Base-by-base conservation (phyloP, 2,888 invertebrate genomes). In the Danaus chrysippus region DNA sequence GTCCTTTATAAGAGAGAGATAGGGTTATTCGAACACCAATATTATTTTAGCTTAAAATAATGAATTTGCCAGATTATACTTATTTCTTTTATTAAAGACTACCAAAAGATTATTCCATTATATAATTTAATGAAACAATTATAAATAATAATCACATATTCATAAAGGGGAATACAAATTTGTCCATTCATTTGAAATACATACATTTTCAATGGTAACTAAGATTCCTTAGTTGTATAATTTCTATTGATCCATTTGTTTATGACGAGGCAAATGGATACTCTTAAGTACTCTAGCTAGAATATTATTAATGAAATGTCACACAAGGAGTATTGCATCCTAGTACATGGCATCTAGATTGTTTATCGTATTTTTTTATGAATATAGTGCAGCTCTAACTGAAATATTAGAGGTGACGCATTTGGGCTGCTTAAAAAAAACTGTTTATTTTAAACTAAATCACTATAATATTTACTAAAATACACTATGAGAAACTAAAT, bases 201-300 rank as follows among this genome's bases (percentile, higher is more conserved):
- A 70, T 68, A 69, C 71, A 77, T 76, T 76, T 74, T 75, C 75
- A 77, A 75, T 73, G 73, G 71, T 70, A 77, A 76, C 76, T 72
- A 68, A 69, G 67, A 70, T 64, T 68, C 68, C 61, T 68, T 69
- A 77, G 80, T 79, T 80, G 74, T 78, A 79, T 80, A 73, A 79
- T 78, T 76, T 76, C 76, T 73, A 71, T 74, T 72, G 69, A 61
- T 70, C 68, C 65, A 71, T 71, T 72, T 72, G 69, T 70, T 72
- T 71, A 70, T 70, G 63, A 66, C 68, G 67, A 68, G 64, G 62
- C 62, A 56, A 66, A 68, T 69, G 63, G 62, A 63, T 68, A 68
- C 61, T 60, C 42, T 42, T 41, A 43, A 2, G 58, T 46, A 55
- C 58, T 54, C 44, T 58, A 58, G 41, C 49, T 46, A 58, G 19